Evolutionary conservation across 2,888 invertebrate species (phyloP), one percentile per base, ranked within the genome.

Genomic region (Ophioninae sp.): DNA sequence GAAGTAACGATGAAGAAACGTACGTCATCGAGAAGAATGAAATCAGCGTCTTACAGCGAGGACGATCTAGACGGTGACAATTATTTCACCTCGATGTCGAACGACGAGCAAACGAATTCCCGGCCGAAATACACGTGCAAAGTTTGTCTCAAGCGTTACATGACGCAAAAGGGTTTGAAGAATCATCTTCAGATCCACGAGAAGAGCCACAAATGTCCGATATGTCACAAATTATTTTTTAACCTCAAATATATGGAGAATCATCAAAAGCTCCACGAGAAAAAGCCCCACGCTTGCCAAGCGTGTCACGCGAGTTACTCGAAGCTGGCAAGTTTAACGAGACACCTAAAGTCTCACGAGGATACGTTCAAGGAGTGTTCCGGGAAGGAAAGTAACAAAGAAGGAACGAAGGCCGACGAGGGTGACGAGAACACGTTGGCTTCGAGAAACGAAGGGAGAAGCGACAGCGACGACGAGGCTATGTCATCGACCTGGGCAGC

Each of bases 121-220:
- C 88, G 88, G 13, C 87, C 84, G 10, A 91, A 90, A 78, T 92
- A 90, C 64, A 90, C 90, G 44, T 93, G 93, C 59, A 89, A 91
- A 64, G 69, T 89, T 5, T 93, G 92, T 71, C 89, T 87, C 0
- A 92, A 92, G 69, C 87, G 84, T 20, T 93, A 91, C 51, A 88
- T 87, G 6, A 91, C 92, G 0, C 89, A 90, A n/a, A 92, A 92
- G 68, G 91, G 91, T 9, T 81, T 92, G 22, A 92, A 90, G 75
- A 92, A 91, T 76, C 93, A 93, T 85, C 87, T 89, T 10, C 85
- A 90, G 44, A 89, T 90, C 5, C 93, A 93, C n/a, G 91, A 91
- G 13, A 92, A 92, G n/a, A 90, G 90, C 30, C 87, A 91, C 78
- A 90, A 89, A 63, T 93, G 93, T 63, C 85, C 90, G 0, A 68